Evolutionary conservation across 2,113 vertebrate genomes (phyloP), one percentile per base, ranked within the genome.

Genomic region (Herpailurus yagouaroundi): DNA sequence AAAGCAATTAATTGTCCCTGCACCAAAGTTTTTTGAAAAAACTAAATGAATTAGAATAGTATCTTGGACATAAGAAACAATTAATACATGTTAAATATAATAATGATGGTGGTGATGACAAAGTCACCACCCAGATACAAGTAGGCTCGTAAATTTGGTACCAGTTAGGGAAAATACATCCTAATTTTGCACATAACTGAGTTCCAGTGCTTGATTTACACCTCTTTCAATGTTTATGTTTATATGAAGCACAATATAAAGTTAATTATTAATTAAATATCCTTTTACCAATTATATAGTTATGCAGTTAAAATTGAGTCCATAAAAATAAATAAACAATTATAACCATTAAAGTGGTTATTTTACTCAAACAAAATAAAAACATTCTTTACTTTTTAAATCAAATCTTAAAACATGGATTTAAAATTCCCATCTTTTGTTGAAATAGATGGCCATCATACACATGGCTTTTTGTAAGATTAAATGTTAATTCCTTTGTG

Each of bases 381-480:
- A 74, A n/a, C 15, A 57, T 50, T 50, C 33, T 79, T 91, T 88
- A 69, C 52, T 94, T 88, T 89, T 60, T 36, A 80, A 96, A 73
- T 82, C 16, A 82, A 87, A 96, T 36, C 15, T 68, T 25, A 29
- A 82, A 77, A 71, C 31, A 57, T 55, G 27, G 19, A 77, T 41
- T 82, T 92, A 27, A n/a, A 77, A n/a, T 89, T 76, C 48, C 48
- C 15, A 48, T 38, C 11, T 81, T 80, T 36, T n/a, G 38, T 52
- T 76, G 38, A 92, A 55, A 68, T n/a, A 74, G 66, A 48, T n/a
- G n/a, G 23, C 66, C 41, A 33, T 33, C 23, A 29, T n/a, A 15
- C 14, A 29, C 45, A 45, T 8, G 9, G 11, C 7, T 50, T 23
- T 73, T 82, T 66, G 14, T 64, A 88, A 45, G 18, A 92, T 33